A percentile compares a stretch with the other conserved stretches of the same genome.
These are phyloP conservation scores for Stegastes partitus DNA, from an alignment of 2,113 vertebrate genomes.

Conservation along the genomic window DNA sequence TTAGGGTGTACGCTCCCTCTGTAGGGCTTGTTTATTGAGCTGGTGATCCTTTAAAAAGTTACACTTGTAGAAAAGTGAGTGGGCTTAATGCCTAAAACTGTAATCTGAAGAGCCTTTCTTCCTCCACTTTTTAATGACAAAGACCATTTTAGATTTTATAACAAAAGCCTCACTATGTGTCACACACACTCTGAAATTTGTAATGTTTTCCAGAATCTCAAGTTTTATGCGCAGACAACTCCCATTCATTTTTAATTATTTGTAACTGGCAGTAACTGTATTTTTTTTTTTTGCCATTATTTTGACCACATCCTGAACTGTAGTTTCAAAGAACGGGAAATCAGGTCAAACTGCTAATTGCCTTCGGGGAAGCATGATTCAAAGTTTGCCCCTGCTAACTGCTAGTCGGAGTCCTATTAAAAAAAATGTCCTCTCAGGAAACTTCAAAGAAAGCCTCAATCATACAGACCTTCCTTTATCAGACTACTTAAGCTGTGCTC, in stretches of 20 bases:
- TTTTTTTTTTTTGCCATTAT: slow-evolving; percentile 10
- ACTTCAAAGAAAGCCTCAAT: slow-evolving; percentile 53
- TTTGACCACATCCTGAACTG: slow-evolving; percentile 46
- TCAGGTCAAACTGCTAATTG: slow-evolving; percentile 58
- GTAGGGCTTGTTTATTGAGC: not conserved
- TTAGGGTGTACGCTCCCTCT: not conserved
- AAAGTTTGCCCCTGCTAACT: slow-evolving; percentile 23
- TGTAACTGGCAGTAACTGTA: slow-evolving; percentile 1
- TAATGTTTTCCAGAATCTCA: not conserved
- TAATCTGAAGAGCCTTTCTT: not conserved
- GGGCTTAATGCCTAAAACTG: not conserved
- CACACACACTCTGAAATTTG: not conserved
- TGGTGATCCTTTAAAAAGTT: not conserved
- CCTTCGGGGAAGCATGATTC: slow-evolving; percentile 36
- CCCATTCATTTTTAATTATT: slow-evolving; percentile 1
- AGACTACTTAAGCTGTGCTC: slow-evolving; percentile 19
- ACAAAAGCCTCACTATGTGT: not conserved
- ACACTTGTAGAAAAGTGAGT: not conserved
- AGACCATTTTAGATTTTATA: too few species aligned
- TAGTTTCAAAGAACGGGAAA: slow-evolving; percentile 58
- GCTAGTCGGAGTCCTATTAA: slow-evolving; percentile 38
- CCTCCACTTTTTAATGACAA: slow-evolving; percentile 6
- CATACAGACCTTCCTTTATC: slow-evolving; percentile 23
- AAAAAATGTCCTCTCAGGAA: slow-evolving; percentile 36
- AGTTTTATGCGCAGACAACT: not conserved